Evolutionary conservation across 2,888 invertebrate species (phyloP).

Genomic region (Tetanocera ferruginea): DNA sequence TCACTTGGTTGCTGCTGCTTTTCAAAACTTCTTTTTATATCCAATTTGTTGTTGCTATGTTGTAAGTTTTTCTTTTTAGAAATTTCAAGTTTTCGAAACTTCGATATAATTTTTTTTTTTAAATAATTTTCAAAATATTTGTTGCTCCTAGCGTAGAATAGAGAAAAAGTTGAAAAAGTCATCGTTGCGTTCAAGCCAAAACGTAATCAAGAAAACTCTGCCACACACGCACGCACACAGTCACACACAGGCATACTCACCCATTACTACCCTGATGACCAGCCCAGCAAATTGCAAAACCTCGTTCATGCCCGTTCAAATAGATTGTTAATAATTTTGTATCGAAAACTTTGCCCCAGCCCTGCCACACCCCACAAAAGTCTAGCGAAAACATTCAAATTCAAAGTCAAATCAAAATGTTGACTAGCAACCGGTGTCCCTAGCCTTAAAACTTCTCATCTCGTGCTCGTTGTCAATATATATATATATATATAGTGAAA

Average conservation of each 20-base stretch:
- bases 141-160: slow-evolving; percentile 4
- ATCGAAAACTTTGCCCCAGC: neutral
- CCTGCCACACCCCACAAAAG: neutral
- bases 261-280: slow-evolving; percentile 29
- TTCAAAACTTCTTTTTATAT: neutral
- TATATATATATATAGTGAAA: too few relatives aligned
- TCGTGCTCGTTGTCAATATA: neutral
- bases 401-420: too few relatives aligned
- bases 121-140: slow-evolving; percentile 1
- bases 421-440: neutral
- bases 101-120: neutral
- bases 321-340: neutral
- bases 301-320: neutral
- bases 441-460: neutral
- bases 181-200: slow-evolving; percentile 46
- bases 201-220: slow-evolving; percentile 67
- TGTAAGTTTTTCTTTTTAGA: neutral
- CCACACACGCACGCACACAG: slow-evolving; percentile 44
- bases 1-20: neutral
- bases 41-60: slow-evolving; percentile 25
- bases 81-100: neutral
- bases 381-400: neutral
- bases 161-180: neutral
- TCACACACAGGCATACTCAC: slow-evolving; percentile 38
- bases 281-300: neutral